Base-by-base conservation (phyloP, 1,140 invertebrate genomes). In the Stratiolaelaps scimitus region DNA sequence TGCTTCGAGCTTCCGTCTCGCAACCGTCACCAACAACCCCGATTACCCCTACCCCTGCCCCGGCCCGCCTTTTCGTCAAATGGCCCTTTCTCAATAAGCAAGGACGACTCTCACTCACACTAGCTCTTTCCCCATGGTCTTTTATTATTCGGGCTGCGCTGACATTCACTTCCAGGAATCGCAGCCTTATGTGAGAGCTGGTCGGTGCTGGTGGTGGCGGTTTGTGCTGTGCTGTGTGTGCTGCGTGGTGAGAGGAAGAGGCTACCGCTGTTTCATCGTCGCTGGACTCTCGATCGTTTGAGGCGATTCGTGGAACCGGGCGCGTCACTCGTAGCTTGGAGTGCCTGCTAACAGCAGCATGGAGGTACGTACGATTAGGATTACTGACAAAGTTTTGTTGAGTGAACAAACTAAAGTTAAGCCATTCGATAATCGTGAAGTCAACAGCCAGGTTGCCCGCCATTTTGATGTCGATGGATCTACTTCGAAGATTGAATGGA, bases 101-200 rank as follows among this genome's bases (percentile, higher is more conserved):
- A 40, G 34, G 34, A 40, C 34, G 34, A 4, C 34, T 10, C 34
- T 40, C 34, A 40, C 34, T 40, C 34, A 40, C 34, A 40, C 10
- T 40, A 40, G 10, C 34, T 40, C 34, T 40, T 10, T 4, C 34
- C 34, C 34, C 34, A 10, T 40, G 34, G 34, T 10, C 34, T 40
- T 40, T 40, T 40, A 40, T 40, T 40, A 40, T 40, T 40, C 34
- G 34, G 53, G 53, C 53, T 26, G 53, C 53, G 53, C 53, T 60
- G 34, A 34, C 53, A 60, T 60, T 60, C 53, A 26, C 4, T 60
- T 60, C 53, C 53, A 60, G 53, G 53, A 60, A 23, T 23, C 20
- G 53, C 34, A 40, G 34, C 34, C 34, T 40, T 26, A 15, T 60
- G 34, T 26, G 53, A 26, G 26, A 15, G 53, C 23, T 60, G 15